Base-by-base conservation (phyloP, 2,888 invertebrate species). In the Thelaira solivaga region DNA sequence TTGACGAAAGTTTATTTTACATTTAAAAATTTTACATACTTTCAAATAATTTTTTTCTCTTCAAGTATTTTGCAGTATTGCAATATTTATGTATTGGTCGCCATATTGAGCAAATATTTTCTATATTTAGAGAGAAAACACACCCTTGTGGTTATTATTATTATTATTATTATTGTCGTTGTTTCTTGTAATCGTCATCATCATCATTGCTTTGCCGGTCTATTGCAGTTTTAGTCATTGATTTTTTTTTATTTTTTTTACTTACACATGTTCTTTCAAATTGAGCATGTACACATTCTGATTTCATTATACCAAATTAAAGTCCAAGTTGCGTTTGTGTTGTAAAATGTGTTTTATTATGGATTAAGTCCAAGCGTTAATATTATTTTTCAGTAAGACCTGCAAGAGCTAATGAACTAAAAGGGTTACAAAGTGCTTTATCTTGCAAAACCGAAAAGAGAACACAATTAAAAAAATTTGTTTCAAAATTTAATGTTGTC, bases 81-180 rank as follows among this genome's bases (percentile, higher is more conserved):
- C 45, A 64, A 45, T 64, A 64, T 61, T 65, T 51, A 36, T 65
- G 57, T 59, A 57, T 74, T 64, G 51, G 64, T 69, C 74, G 78
- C 78, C 69, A 78, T 78, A 41, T 78, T 78, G 53, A n/a, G 18
- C 34, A 13, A 55, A 31, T 53, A n/a, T 47, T 55, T 65, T 68
- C 39, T 31, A 64, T 7, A 11, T 11, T 34, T 31, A 29, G 47
- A 45, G n/a, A 39, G 18, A 49, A 68, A 73, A 65, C 65, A 78
- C 69, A 65, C 73, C 78, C 73, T 36, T 64, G 18, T 13, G 8
- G 4, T 26, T 62, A 22, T 55, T 72, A 5, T 47, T 64, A 49
- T 51, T 68, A 34, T 72, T 67, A 16, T 18, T 72, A 43, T 47
- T 41, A 18, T 36, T 45, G 29, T 45, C 41, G 36, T 26, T 57